phyloP scores from a whole-genome alignment of 2,113 vertebrate species.

The Lophotis ruficrista region DNA sequence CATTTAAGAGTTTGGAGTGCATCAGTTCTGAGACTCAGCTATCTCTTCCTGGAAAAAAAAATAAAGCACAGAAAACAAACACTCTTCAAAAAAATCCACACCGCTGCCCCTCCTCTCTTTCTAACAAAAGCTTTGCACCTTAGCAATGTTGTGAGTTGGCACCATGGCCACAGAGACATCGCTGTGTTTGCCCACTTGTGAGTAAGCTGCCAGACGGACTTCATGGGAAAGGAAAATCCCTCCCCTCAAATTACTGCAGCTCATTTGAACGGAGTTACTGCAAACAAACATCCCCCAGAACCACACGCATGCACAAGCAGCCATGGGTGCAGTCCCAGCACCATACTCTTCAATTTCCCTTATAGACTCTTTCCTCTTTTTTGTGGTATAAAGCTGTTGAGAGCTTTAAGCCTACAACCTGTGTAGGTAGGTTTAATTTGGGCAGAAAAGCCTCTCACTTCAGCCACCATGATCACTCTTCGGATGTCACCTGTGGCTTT shows the following conservation, averaged over 20 bases:
- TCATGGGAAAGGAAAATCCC: neutral
- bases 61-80: neutral
- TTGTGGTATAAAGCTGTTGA: neutral
- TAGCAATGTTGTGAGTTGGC: neutral
- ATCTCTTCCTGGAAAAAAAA: constrained; percentile 65
- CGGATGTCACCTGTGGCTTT: neutral
- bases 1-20: constrained; percentile 45
- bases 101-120: neutral
- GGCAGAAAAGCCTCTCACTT: neutral
- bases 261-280: neutral
- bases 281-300: neutral
- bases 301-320: neutral
- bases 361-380: neutral
- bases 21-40: constrained; percentile 47
- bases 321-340: neutral
- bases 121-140: neutral
- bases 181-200: neutral
- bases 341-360: no score
- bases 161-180: rapidly evolving
- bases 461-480: neutral
- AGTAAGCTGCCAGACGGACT: neutral
- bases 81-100: neutral
- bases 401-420: neutral
- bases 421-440: rapidly evolving
- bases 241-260: neutral